These are phyloP conservation scores for Zelostemma sp. DNA, from an alignment of 1,140 invertebrate species.

Conservation along the genomic window DNA sequence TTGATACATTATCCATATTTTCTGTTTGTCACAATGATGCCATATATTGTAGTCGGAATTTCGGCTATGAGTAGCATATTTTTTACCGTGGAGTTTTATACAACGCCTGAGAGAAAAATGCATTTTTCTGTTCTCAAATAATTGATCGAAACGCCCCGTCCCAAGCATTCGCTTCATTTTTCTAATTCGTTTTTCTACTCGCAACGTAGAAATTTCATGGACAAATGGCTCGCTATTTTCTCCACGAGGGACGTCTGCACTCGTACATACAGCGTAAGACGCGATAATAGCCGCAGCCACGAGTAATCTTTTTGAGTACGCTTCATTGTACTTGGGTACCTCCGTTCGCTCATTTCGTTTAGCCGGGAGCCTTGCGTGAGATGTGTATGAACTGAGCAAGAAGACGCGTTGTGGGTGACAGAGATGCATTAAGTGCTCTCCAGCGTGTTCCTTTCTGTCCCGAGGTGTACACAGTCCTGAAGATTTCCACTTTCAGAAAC, in stretches of 20 bases:
- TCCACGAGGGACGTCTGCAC: slow-evolving; percentile 28
- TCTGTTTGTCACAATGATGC: no score
- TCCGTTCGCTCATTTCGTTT: slow-evolving; percentile 11
- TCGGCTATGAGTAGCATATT: no score
- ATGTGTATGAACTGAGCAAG: slow-evolving; percentile 12
- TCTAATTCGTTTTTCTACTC: no score
- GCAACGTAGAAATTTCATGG: slow-evolving; percentile 13
- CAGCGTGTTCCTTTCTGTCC: slow-evolving; percentile 5
- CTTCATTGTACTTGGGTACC: slow-evolving; percentile 37
- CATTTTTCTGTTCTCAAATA: no score
- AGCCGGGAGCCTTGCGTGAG: slow-evolving; percentile 24
- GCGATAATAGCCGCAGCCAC: slow-evolving; percentile 41
- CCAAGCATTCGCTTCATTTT: no score
- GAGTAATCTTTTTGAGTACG: slow-evolving; percentile 43
- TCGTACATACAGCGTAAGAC: slow-evolving; percentile 23
- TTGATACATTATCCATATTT: no score
- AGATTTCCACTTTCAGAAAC: background rate
- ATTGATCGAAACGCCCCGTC: no score
- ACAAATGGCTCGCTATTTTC: slow-evolving; percentile 22
- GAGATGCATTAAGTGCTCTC: slow-evolving; percentile 21
- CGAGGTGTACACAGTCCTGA: background rate
- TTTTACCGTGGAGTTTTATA: no score
- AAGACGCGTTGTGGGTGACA: slow-evolving; percentile 20
- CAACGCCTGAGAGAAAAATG: no score
- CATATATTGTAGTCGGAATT: no score